These are phyloP conservation scores for Cygnus olor DNA, from an alignment of 2,797 vertebrate genomes.

Conservation along the genomic window DNA sequence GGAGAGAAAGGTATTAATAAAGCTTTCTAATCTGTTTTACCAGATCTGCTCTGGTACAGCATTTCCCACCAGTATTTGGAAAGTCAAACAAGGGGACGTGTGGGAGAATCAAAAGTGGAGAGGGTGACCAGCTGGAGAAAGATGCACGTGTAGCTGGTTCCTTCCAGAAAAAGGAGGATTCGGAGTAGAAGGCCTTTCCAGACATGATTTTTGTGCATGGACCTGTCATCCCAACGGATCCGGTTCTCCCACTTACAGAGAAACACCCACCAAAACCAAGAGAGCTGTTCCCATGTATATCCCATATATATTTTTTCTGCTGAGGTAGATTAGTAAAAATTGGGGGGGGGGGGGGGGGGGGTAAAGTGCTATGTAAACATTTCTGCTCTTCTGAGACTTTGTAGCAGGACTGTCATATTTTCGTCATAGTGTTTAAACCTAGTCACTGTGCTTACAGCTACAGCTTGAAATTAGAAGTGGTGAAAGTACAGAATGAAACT, in stretches of 20 bases:
- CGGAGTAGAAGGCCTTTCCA: not conserved
- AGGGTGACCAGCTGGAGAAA: not conserved
- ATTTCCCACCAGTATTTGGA: not conserved
- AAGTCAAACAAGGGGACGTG: not conserved
- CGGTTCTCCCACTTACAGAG: not conserved
- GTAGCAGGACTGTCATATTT: not conserved
- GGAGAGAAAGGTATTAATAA: not conserved
- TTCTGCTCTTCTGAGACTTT: not conserved
- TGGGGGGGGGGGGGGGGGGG: not conserved
- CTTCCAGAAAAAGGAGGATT: not conserved
- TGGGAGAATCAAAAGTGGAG: not conserved
- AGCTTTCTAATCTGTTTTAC: not conserved
- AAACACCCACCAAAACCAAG: not conserved
- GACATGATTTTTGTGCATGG: not conserved
- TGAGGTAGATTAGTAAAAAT: not conserved
- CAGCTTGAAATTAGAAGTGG: not conserved
- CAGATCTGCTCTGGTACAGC: not conserved
- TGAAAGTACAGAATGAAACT: slow-evolving; percentile 1
- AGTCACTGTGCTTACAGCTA: not conserved
- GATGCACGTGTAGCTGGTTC: not conserved
- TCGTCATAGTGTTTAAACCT: not conserved
- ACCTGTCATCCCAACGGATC: not conserved
- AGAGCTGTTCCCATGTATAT: not conserved
- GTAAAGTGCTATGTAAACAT: not conserved
- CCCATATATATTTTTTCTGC: not conserved